Percentiles rank a stretch among this genome's conserved stretches.
Conservation (phyloP, 2,113 vertebrate species). For the Phaethornis superciliosus region DNA sequence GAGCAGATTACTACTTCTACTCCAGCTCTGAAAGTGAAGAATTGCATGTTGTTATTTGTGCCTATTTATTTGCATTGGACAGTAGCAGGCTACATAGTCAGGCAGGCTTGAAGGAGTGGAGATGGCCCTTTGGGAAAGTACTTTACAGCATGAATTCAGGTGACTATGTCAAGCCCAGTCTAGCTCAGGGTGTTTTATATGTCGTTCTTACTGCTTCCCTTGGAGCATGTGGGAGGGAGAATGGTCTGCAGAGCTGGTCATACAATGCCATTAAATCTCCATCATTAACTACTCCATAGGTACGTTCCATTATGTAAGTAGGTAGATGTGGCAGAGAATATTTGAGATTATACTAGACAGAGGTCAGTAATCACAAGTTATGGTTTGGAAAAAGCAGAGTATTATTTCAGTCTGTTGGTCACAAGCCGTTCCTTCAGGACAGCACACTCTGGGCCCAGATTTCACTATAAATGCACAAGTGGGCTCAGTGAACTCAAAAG, state of each 20-base stretch:
- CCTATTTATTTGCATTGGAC: neutral
- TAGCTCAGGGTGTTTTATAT: neutral
- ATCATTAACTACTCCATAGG: neutral
- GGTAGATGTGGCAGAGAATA: neutral
- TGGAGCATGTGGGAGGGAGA: neutral
- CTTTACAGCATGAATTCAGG: neutral
- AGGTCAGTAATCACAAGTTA: neutral
- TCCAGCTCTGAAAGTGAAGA: neutral
- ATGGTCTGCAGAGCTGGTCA: neutral
- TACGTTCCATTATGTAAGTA: neutral
- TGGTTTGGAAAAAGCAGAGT: neutral
- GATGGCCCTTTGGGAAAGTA: neutral
- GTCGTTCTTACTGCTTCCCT: neutral
- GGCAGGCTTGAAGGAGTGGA: neutral
- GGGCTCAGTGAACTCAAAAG: neutral
- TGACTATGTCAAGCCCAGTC: neutral
- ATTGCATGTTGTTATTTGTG: neutral
- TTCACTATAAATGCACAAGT: rapidly evolving
- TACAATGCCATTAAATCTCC: neutral
- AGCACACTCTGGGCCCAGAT: neutral
- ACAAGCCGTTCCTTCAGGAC: neutral
- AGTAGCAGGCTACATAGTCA: neutral
- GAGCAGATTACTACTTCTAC: slow-evolving; percentile 11
- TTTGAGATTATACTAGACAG: neutral
- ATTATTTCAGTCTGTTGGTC: neutral